Evolutionary conservation across 1,140 invertebrate species (phyloP).

Genomic region (Cotesia chilonis): DNA sequence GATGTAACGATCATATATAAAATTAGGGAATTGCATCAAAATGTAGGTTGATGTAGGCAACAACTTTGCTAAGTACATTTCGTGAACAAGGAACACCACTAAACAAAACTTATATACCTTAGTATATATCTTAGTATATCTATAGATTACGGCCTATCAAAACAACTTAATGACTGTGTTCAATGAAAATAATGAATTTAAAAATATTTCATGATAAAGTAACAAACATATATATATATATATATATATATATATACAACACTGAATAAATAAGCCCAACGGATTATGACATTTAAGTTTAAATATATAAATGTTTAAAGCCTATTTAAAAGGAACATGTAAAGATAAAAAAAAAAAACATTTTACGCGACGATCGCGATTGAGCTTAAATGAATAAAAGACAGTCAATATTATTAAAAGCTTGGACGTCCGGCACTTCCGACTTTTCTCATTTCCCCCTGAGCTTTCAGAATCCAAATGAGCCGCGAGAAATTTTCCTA

Average conservation of each 20-base stretch:
- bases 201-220: conserved; percentile 1
- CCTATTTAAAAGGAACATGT: background rate
- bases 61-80: conserved; percentile 30
- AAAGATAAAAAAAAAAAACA: background rate
- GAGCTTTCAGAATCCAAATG: conserved; percentile 49
- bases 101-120: conserved; percentile 1
- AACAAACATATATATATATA: background rate
- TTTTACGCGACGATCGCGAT: conserved; percentile 14
- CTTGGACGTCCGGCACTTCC: conserved; percentile 58
- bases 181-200: background rate
- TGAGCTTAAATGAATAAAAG: conserved; percentile 35
- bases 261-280: no score
- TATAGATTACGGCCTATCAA: background rate
- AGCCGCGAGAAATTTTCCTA: conserved; percentile 24
- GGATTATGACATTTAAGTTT: no score
- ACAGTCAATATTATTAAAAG: conserved; percentile 63
- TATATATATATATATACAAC: no score
- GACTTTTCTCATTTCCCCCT: conserved; percentile 65
- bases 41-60: conserved; percentile 4
- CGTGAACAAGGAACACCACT: conserved; percentile 32
- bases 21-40: background rate
- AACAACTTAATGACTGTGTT: no score
- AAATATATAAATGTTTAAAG: background rate
- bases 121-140: background rate
- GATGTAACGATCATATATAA: background rate